Base-by-base conservation (phyloP, 2,113 vertebrate genomes). In the Silurus meridionalis region DNA sequence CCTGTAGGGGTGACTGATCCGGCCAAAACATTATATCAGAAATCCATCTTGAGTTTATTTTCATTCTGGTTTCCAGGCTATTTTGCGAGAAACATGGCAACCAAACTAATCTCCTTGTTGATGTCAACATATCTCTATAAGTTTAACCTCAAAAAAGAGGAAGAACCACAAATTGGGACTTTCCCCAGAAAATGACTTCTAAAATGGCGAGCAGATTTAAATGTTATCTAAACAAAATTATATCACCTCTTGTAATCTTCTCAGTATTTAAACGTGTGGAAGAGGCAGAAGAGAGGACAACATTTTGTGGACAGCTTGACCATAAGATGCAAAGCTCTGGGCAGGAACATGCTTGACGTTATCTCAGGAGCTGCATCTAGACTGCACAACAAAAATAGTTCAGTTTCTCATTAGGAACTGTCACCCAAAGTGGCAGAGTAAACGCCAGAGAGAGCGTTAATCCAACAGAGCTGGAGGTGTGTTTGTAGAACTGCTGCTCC, bases 331-430 rank as follows among this genome's bases (percentile, higher is more conserved):
- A 25, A 57, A 78, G 52, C 96, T 91, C 96, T 95, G 0, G 95
- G 23, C 72, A 75, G 21, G 94, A 90, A 93, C 90, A 93, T 97
- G 95, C 95, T 95, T 96, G 93, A 96, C 94, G 95, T 97, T 96
- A 91, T 96, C 96, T 95, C 96, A 97, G 94, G 95, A 96, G 93
- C 96, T 95, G 94, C 96, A 96, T 94, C 9, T 96, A 93, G 96
- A 95, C 93, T 97, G 95, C 93, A 97, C 94, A 94, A 91, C 96
- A 94, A 94, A 95, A 94, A 96, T 93, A 60, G 1, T 94, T 96
- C 92, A 95, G 90, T 94, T 96, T 96, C 95, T 96, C 96, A 95
- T 96, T 95, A 95, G 95, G 72, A 91, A 96, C 95, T 95, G 96
- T 94, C 92, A 97, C 94, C 96, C 96, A 95, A 57, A 90, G 93